Evolutionary conservation across 2,797 vertebrate genomes (phyloP), one percentile per base, ranked within the genome.

Genomic region (Sardinella longiceps): DNA sequence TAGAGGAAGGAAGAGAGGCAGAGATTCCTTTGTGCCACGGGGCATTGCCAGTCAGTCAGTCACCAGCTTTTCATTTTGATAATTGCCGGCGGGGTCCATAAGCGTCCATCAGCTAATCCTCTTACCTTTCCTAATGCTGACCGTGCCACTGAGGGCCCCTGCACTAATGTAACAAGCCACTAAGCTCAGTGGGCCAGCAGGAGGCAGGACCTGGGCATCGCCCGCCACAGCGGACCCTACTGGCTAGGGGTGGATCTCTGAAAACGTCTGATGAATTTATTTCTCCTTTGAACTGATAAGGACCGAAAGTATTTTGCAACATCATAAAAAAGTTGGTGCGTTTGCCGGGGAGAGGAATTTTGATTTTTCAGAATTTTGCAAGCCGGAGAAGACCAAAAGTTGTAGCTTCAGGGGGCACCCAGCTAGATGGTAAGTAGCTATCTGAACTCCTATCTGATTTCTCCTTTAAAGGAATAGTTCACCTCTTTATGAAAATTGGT

Each of bases 31-130:
- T 90, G 89, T 89, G 89, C 86, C 90, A 89, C 85, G 53, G 90
- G 91, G 90, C 88, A 91, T 89, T 37, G 66, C 7, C 43, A 3
- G 43, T 43, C 43, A 43, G 43, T 43, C 43, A 43, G 4, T 43
- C 43, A 43, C 87, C 89, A 37, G 90, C 90, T 91, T 94, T 95
- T 95, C 94, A 95, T 95, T 95, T 93, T 91, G 93, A 95, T 95
- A 95, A 95, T 95, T 95, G 94, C 95, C 91, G 89, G 82, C 66
- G 89, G 92, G 90, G 86, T 90, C 89, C 93, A 95, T 93, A 94
- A 94, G 93, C 92, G 92, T 94, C 95, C 94, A 95, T 95, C 93
- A 93, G 90, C 91, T 94, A 95, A 96, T 96, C 95, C 95, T 95
- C 94, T 96, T 95, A 95, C 90, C 89, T 90, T 93, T 92, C 90